A percentile compares a stretch with the other conserved stretches of the same genome.
phyloP scores from a whole-genome alignment of 2,113 vertebrate genomes.

The Plectropomus leopardus region DNA sequence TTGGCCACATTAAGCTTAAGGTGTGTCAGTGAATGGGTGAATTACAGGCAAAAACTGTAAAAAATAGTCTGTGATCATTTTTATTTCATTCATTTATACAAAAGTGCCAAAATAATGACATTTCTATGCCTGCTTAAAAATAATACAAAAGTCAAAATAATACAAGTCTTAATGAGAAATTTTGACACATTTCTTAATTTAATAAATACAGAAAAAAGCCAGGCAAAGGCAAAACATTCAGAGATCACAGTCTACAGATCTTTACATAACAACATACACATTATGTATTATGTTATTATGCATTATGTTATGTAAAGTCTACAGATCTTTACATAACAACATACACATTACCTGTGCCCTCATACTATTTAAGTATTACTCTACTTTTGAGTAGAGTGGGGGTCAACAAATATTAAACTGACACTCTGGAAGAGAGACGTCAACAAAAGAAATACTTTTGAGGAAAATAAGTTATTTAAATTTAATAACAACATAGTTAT shows the following conservation, averaged over 20 bases:
- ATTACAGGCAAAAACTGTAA: neutral
- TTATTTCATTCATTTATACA: constrained; percentile 8
- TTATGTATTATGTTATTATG: no score
- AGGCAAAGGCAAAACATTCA: neutral
- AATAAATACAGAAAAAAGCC: constrained; percentile 35
- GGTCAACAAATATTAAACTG: neutral
- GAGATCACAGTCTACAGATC: neutral
- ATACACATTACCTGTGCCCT: no score
- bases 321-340: neutral
- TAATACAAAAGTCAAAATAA: neutral
- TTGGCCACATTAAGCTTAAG: neutral
- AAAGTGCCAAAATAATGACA: neutral
- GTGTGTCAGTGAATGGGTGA: neutral
- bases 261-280: neutral
- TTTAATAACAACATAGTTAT: no score
- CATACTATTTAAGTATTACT: neutral
- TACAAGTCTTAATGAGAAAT: neutral
- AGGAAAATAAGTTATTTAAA: no score
- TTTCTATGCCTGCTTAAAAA: neutral
- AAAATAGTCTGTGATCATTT: neutral
- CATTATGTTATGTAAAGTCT: no score
- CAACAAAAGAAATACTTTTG: neutral
- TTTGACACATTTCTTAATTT: neutral
- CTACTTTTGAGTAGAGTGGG: no score
- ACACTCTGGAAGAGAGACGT: neutral